Percentiles rank a stretch among this genome's conserved stretches.
These are phyloP conservation scores for Smithornis capensis DNA, from an alignment of 2,113 vertebrate genomes.

Conservation along the genomic window DNA sequence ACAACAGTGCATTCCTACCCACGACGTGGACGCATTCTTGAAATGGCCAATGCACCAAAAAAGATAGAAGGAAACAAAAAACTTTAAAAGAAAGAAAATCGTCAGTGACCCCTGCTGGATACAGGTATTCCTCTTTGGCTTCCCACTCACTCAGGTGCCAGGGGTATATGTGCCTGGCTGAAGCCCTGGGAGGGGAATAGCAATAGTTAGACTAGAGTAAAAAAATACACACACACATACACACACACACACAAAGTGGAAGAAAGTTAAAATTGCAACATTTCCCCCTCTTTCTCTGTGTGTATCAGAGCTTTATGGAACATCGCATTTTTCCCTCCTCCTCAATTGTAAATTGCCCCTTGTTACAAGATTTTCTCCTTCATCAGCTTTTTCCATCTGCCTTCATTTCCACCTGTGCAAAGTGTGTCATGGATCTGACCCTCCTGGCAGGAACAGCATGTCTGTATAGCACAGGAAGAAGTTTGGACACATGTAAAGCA, in stretches of 20 bases:
- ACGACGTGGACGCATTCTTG: not conserved
- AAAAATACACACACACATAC: too few species aligned
- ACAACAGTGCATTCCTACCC: not conserved
- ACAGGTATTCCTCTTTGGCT: not conserved
- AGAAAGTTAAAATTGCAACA: not conserved
- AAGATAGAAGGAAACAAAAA: not conserved
- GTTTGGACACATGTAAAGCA: not conserved
- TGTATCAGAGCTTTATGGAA: not conserved
- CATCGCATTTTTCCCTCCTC: accelerated
- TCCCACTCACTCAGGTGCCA: accelerated
- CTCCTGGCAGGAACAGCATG: not conserved
- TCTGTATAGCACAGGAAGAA: not conserved
- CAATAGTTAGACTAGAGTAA: not conserved
- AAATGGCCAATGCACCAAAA: not conserved
- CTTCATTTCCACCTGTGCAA: not conserved
- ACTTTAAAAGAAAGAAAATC: not conserved
- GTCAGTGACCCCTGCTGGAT: not conserved
- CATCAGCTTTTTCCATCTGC: not conserved
- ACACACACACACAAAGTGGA: not conserved
- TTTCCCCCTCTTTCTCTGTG: not conserved
- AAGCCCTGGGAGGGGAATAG: not conserved
- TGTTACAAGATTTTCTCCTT: not conserved
- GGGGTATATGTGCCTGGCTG: not conserved
- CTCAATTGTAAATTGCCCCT: not conserved
- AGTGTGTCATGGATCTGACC: not conserved